Base-by-base conservation (phyloP, 1,140 invertebrate genomes). In the Streblospio benedicti region DNA sequence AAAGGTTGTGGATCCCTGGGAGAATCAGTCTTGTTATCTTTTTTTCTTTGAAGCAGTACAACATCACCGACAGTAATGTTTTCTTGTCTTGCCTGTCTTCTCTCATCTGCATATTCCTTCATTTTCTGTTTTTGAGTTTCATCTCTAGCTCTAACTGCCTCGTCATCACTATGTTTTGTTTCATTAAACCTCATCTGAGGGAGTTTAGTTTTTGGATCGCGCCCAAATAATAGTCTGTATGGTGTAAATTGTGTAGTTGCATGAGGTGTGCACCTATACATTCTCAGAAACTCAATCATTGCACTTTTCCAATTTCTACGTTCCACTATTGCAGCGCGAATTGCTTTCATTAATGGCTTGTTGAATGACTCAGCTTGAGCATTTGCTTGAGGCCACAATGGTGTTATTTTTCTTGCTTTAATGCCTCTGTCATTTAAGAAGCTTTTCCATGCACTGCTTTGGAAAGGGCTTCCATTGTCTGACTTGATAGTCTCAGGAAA, bases 281-380 rank as follows among this genome's bases (percentile, higher is more conserved):
- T 50, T 23, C 60, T 28, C 1, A 69, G 57, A 52, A 69, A 66
- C 28, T 56, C 23, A n/a, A 57, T 57, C 31, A 70, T 44, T 28
- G 63, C 59, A 41, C 67, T 61, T n/a, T n/a, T n/a, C 61, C 63
- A 69, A 30, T 59, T 67, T 2, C 28, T 4, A 9, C 50, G 25
- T 59, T 69, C 56, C 12, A 65, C 52, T 32, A 55, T 5, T 12
- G 65, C 62, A 18, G 57, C 38, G 51, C 62, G 62, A 12, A 68
- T 59, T 2, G 59, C 58, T 54, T 68, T 68, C 32, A 66, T 63
- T 16, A 67, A 18, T 9, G 62, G 69, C 27, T 59, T 44, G 62
- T 67, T 69, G 35, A 69, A 70, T 31, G 60, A 20, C 49, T 67
- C 60, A 16, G 54, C 53, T 66, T 69, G 63, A 16, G 61, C 52